Evolutionary conservation across 2,888 invertebrate genomes (phyloP).

Genomic region (Auanema freiburgensis): DNA sequence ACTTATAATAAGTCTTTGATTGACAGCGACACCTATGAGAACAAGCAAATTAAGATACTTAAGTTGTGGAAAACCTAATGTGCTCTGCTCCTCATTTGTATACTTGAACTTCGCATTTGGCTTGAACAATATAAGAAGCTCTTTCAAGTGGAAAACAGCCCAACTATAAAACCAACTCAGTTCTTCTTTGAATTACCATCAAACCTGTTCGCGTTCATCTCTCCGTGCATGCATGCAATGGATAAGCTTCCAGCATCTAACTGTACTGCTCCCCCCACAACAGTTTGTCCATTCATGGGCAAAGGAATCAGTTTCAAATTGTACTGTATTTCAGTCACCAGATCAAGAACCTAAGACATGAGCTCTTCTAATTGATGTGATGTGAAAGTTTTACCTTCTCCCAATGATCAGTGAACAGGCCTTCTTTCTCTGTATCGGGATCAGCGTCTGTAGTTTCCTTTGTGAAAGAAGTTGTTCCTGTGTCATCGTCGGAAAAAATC

Average conservation of each 20-base stretch:
- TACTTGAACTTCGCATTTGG: slow-evolving; percentile 33
- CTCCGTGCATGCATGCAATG: slow-evolving; percentile 61
- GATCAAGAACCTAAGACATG: slow-evolving; percentile 21
- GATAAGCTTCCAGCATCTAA: slow-evolving; percentile 49
- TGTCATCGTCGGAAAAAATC: slow-evolving; percentile 25
- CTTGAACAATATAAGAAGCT: slow-evolving; percentile 44
- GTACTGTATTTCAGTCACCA: slow-evolving; percentile 36
- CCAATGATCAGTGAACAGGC: slow-evolving; percentile 30
- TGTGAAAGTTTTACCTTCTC: slow-evolving; percentile 36
- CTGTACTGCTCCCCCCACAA: slow-evolving; percentile 50
- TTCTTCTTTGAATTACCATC: neutral
- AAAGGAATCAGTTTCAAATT: slow-evolving; percentile 29
- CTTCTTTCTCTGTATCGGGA: too few species aligned
- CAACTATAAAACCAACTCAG: slow-evolving; percentile 30
- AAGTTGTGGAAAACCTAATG: neutral
- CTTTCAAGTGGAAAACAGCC: slow-evolving; percentile 59
- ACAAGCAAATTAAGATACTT: neutral
- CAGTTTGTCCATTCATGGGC: slow-evolving; percentile 30
- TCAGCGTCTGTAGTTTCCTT: slow-evolving; percentile 1
- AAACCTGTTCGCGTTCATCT: slow-evolving; percentile 52
- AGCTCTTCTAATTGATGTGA: too few species aligned
- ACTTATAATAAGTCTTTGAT: slow-evolving; percentile 45
- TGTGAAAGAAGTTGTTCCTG: slow-evolving; percentile 18
- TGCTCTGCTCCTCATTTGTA: slow-evolving; percentile 4
- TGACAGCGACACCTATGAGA: slow-evolving; percentile 30